phyloP scores from a whole-genome alignment of 1,140 invertebrate genomes.

The Hylyphantes graminicola region DNA sequence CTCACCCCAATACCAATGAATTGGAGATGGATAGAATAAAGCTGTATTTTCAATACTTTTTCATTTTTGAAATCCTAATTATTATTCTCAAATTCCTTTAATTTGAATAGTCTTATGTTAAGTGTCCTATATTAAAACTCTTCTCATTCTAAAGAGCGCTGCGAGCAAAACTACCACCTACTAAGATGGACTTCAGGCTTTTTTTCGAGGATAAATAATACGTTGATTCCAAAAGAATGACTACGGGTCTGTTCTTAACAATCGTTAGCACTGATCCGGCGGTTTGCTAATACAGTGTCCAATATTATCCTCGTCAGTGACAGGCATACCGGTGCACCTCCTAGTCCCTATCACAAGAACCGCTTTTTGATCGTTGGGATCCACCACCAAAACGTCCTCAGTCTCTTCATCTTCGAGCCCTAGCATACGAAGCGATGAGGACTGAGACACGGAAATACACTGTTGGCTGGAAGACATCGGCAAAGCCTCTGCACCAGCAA shows the following conservation, averaged over 20 bases:
- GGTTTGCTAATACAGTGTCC: slow-evolving; percentile 53
- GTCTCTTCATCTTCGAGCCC: slow-evolving; percentile 36
- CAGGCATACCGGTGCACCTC: slow-evolving; percentile 46
- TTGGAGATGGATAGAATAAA: too few species aligned
- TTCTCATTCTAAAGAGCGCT: too few species aligned
- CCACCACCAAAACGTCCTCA: slow-evolving; percentile 50
- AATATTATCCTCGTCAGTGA: slow-evolving; percentile 49
- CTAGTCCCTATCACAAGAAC: slow-evolving; percentile 43
- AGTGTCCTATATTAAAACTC: too few species aligned
- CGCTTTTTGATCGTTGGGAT: slow-evolving; percentile 56
- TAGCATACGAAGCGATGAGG: slow-evolving; percentile 41
- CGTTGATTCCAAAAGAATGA: not conserved
- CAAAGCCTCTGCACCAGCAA: not conserved
- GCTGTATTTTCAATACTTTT: too few species aligned
- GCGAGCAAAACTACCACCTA: too few species aligned
- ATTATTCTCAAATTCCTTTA: too few species aligned
- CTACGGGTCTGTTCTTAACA: slow-evolving; percentile 43
- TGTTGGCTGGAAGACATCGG: slow-evolving; percentile 17
- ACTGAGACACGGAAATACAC: slow-evolving; percentile 44
- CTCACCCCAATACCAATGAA: too few species aligned
- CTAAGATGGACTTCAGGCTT: too few species aligned
- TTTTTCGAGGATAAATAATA: too few species aligned
- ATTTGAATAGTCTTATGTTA: too few species aligned
- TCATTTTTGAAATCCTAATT: too few species aligned
- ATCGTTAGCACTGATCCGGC: slow-evolving; percentile 52